Evolutionary conservation across 2,797 vertebrate species (phyloP).

Genomic region (Luscinia megarhynchos): DNA sequence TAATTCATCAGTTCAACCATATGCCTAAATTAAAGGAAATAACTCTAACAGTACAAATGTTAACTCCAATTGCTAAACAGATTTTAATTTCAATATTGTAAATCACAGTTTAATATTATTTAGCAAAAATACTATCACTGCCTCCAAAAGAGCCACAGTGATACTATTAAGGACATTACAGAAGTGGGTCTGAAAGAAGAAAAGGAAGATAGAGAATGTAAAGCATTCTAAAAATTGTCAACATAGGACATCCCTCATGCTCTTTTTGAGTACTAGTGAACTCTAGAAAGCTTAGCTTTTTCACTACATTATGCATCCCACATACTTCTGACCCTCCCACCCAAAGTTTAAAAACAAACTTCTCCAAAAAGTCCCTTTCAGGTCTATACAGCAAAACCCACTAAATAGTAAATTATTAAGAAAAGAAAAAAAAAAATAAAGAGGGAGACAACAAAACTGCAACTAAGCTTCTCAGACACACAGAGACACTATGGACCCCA

Average conservation of each 20-base stretch:
- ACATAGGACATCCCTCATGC: conserved; percentile 17
- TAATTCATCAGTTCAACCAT: neutral
- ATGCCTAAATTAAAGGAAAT: neutral
- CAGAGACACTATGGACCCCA: conserved; percentile 15
- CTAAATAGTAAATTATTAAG: neutral
- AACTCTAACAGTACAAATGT: neutral
- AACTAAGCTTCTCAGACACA: conserved; percentile 32
- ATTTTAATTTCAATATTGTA: neutral
- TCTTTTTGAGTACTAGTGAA: conserved; percentile 45
- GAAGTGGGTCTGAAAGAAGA: neutral
- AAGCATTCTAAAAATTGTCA: conserved; percentile 39
- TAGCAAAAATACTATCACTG: conserved; percentile 4
- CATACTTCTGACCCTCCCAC: neutral
- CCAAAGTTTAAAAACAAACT: conserved; percentile 9
- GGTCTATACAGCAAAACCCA: conserved; percentile 2
- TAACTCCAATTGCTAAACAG: neutral
- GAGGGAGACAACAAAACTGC: neutral
- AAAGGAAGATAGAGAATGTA: neutral
- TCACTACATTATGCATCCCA: neutral
- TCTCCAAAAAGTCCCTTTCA: neutral
- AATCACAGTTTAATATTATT: neutral
- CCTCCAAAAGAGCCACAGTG: neutral
- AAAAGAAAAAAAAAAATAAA: neutral
- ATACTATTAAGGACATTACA: conserved; percentile 5
- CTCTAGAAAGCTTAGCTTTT: conserved; percentile 32